Evolutionary conservation across 2,113 vertebrate species (phyloP).

Genomic region (Saguinus imperator): DNA sequence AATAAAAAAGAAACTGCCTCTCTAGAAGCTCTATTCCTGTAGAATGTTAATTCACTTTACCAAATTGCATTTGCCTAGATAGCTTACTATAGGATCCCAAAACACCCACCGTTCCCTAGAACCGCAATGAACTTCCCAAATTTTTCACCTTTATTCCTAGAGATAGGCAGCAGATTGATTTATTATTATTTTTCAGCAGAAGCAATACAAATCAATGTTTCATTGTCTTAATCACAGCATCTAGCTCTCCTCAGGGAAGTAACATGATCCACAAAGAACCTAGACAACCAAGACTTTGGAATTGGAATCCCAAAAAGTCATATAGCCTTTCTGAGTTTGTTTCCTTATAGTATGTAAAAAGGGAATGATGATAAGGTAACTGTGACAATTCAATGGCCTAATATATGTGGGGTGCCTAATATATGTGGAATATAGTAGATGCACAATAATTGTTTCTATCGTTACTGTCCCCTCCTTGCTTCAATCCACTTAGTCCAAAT

Average conservation of each 20-base stretch:
- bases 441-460: neutral
- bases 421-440: neutral
- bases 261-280: neutral
- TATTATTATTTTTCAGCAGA: neutral
- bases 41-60: conserved; percentile 2
- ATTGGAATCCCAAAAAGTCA: neutral
- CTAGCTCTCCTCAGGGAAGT: neutral
- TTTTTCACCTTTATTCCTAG: neutral
- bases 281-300: neutral
- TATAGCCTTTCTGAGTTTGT: neutral
- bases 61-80: neutral
- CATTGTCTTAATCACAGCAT: neutral
- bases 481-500: conserved; percentile 28
- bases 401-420: neutral
- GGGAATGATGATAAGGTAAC: neutral
- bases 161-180: neutral
- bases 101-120: neutral
- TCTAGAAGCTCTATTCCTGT: neutral
- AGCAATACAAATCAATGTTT: neutral
- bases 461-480: neutral
- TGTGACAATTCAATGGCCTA: neutral
- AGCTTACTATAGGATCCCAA: neutral
- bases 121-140: neutral
- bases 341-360: neutral
- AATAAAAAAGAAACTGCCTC: neutral